These are phyloP conservation scores for Neosilurus hyrtlii DNA, from an alignment of 2,797 vertebrate species.

Conservation along the genomic window DNA sequence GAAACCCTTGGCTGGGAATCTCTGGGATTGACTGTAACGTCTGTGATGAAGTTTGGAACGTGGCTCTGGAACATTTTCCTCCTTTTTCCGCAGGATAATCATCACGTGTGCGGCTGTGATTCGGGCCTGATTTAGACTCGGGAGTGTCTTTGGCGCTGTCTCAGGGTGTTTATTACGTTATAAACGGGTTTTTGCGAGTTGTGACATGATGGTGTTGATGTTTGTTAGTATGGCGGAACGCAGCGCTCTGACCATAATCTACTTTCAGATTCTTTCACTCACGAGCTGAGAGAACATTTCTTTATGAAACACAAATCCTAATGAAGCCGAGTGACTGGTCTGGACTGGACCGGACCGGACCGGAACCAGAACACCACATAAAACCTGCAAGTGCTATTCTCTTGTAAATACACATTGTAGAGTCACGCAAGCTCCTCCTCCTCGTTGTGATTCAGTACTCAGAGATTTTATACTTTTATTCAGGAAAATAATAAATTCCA, in stretches of 20 bases:
- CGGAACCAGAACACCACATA: not conserved
- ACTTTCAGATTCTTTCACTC: not conserved
- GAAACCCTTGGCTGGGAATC: not conserved
- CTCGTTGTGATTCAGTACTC: no score
- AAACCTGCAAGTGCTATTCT: not conserved
- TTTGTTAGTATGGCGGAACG: not conserved
- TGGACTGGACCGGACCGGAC: not conserved
- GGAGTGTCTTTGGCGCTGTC: not conserved
- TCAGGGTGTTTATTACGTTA: not conserved
- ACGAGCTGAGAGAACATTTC: not conserved
- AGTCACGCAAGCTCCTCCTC: not conserved
- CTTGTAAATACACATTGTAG: no score
- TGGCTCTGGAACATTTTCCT: not conserved
- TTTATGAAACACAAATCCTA: not conserved
- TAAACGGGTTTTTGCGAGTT: not conserved
- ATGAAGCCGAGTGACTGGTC: not conserved
- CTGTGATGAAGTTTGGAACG: not conserved
- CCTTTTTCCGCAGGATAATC: not conserved
- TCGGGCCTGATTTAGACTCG: not conserved
- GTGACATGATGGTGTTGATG: not conserved
- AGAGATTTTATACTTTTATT: no score
- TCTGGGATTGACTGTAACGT: constrained; percentile 2
- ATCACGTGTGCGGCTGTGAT: not conserved
- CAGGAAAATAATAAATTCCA: no score
- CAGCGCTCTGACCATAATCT: no score